Percentiles rank a stretch among this genome's conserved stretches.
Conservation (phyloP, 2,113 vertebrate species). For the Passer domesticus region DNA sequence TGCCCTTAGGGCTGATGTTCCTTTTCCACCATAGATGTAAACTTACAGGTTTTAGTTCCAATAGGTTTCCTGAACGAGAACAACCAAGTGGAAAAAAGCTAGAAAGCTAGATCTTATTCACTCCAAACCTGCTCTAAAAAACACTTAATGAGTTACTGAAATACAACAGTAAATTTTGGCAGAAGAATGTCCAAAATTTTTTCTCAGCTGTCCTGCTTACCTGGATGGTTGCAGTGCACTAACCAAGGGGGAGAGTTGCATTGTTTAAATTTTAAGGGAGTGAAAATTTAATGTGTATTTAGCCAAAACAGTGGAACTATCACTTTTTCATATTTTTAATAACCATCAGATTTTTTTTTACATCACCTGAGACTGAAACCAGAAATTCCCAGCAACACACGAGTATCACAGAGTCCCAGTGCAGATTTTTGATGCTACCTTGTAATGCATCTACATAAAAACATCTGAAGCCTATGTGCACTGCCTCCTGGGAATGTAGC, state of each 20-base stretch:
- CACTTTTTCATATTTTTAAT: slow-evolving; percentile 7
- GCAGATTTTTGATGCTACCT: neutral
- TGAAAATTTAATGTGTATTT: neutral
- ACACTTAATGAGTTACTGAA: neutral
- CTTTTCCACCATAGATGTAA: neutral
- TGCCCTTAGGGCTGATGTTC: neutral
- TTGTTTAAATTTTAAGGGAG: neutral
- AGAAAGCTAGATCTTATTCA: neutral
- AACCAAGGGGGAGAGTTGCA: neutral
- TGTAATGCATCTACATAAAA: neutral
- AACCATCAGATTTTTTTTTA: neutral
- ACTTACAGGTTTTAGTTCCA: neutral
- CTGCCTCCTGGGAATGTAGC: neutral
- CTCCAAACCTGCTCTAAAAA: neutral
- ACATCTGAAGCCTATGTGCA: neutral
- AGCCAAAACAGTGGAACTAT: neutral
- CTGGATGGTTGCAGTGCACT: neutral
- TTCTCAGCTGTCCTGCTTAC: neutral
- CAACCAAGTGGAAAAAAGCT: neutral
- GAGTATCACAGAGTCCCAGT: neutral
- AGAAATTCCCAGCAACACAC: neutral
- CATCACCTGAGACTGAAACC: slow-evolving; percentile 16
- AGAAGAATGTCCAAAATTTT: neutral
- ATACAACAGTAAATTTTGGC: neutral
- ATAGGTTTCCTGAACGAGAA: neutral